A percentile compares a stretch with the other conserved stretches of the same genome.
Conservation (phyloP, 2,113 vertebrate species). For the Leiothrix lutea region DNA sequence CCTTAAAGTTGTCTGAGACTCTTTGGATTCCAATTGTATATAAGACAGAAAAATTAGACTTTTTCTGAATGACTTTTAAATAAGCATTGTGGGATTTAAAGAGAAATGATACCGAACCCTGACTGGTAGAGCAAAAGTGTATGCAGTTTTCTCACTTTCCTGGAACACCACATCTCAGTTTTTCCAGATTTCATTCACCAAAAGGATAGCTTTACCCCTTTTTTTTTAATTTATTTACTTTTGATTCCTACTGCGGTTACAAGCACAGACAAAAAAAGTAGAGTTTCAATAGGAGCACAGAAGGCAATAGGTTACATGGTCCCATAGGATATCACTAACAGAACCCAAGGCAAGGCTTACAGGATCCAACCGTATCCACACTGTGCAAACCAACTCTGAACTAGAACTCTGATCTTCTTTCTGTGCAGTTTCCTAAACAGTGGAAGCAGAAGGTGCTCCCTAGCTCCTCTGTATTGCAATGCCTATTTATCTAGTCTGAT, state of each 20-base stretch:
- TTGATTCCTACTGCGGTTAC: neutral
- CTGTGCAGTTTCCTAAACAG: neutral
- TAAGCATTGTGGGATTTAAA: neutral
- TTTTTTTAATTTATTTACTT: neutral
- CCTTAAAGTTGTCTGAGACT: neutral
- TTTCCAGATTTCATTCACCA: neutral
- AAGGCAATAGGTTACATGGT: neutral
- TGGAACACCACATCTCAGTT: neutral
- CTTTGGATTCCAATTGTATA: neutral
- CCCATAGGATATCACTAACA: neutral
- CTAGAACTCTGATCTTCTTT: neutral
- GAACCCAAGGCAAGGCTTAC: neutral
- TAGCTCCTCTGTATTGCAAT: neutral
- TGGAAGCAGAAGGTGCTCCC: neutral
- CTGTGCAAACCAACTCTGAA: fast-evolving
- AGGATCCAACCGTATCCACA: fast-evolving
- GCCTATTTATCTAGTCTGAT: neutral
- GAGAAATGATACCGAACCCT: neutral
- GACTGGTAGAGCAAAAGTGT: neutral
- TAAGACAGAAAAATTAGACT: neutral
- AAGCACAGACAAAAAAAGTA: neutral
- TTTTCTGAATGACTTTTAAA: neutral
- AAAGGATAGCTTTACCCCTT: neutral
- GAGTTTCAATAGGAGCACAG: neutral
- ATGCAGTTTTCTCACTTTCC: neutral